These are phyloP conservation scores for Rhea americana DNA, from an alignment of 2,113 vertebrate genomes.

Conservation along the genomic window DNA sequence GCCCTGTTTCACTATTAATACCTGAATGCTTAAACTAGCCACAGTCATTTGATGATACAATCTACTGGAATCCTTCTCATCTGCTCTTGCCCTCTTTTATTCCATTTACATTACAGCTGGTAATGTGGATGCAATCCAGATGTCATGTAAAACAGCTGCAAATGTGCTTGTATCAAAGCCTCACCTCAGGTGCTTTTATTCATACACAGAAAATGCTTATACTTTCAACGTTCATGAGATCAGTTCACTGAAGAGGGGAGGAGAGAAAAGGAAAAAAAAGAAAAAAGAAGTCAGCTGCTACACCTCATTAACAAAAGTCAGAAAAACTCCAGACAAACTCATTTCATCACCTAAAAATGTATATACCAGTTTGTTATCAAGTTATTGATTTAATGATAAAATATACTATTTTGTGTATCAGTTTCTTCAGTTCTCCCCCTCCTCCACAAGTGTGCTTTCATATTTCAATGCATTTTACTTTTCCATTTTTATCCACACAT, in stretches of 20 bases:
- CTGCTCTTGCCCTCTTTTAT: constrained; percentile 46
- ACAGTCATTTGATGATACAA: constrained; percentile 46
- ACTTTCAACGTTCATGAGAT: neutral
- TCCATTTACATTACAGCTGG: constrained; percentile 60
- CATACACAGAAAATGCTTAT: constrained; percentile 36
- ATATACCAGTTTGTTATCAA: neutral
- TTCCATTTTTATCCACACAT: neutral
- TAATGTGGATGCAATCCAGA: constrained; percentile 54
- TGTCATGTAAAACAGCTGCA: constrained; percentile 67
- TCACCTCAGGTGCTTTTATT: constrained; percentile 27
- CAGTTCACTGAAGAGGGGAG: neutral
- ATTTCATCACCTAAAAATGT: neutral
- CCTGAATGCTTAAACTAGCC: constrained; percentile 36
- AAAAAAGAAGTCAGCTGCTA: constrained; percentile 12
- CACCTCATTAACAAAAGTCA: neutral
- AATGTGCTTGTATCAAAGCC: constrained; percentile 23
- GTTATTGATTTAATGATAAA: neutral
- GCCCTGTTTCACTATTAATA: neutral
- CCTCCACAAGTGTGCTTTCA: neutral
- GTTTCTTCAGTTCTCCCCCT: neutral
- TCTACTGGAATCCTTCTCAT: constrained; percentile 43
- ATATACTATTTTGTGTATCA: neutral
- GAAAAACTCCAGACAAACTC: neutral
- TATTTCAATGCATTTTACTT: neutral
- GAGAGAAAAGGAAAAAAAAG: neutral